Conservation (phyloP, 2,888 invertebrate genomes). For the Isotomurus palustris region DNA sequence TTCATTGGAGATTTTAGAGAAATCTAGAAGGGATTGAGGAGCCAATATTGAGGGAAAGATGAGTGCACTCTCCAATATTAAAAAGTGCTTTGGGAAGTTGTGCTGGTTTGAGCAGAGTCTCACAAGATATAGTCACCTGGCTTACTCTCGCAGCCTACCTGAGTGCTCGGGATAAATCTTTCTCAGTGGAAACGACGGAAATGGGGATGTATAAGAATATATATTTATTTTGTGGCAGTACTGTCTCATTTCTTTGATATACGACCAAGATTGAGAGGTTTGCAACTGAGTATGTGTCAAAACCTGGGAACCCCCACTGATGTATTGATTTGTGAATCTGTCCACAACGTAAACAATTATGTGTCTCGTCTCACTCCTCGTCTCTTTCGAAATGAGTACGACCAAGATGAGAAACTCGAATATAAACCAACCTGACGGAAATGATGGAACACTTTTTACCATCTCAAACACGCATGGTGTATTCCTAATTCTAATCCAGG, state of each 20-base stretch:
- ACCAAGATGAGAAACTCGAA: background rate
- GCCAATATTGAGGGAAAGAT: too few relatives aligned
- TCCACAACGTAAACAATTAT: conserved; percentile 14
- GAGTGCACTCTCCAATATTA: too few relatives aligned
- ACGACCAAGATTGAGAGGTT: conserved; percentile 9
- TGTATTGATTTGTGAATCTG: conserved; percentile 13
- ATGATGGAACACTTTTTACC: background rate
- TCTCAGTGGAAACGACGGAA: too few relatives aligned
- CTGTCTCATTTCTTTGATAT: conserved; percentile 4
- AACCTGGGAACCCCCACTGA: conserved; percentile 8
- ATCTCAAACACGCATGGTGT: conserved; percentile 6
- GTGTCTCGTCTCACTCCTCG: conserved; percentile 1
- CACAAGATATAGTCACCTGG: too few relatives aligned
- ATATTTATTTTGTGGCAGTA: background rate
- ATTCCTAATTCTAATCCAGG: background rate
- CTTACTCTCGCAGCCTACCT: too few relatives aligned
- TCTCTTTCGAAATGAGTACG: background rate
- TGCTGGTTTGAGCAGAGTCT: too few relatives aligned
- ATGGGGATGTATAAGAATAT: background rate
- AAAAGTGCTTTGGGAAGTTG: too few relatives aligned
- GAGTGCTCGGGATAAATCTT: too few relatives aligned
- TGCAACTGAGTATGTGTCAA: conserved; percentile 10
- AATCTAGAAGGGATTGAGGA: too few relatives aligned
- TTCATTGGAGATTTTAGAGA: too few relatives aligned
- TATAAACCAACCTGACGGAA: conserved; percentile 1